Percentiles rank a stretch among this genome's conserved stretches.
phyloP scores from a whole-genome alignment of 2,888 invertebrate genomes.

The Cephus spinipes region DNA sequence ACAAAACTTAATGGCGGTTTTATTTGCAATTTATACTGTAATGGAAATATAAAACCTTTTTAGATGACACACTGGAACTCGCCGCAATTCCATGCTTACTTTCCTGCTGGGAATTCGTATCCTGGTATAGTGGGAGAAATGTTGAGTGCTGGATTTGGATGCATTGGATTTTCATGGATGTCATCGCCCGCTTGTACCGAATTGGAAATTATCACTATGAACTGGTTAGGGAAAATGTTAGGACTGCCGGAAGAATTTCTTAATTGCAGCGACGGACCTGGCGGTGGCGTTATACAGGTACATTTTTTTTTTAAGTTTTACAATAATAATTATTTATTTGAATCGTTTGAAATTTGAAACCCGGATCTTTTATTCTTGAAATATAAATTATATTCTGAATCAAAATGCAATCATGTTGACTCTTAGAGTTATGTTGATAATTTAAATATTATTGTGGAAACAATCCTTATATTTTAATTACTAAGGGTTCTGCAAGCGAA shows the following conservation, averaged over 20 bases:
- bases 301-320: not conserved
- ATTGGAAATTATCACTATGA: constrained; percentile 90
- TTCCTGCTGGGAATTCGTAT: constrained; percentile 86
- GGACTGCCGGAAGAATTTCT: constrained; percentile 86
- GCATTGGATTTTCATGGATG: constrained; percentile 92
- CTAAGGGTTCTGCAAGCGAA: constrained; percentile 90
- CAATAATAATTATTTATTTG: too few relatives aligned
- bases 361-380: constrained; percentile 81
- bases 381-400: constrained; percentile 81
- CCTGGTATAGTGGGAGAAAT: constrained; percentile 88
- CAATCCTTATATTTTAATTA: constrained; percentile 24
- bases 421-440: too few relatives aligned
- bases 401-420: constrained; percentile 70
- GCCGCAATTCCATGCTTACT: constrained; percentile 93
- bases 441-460: too few relatives aligned
- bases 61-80: constrained; percentile 94
- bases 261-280: constrained; percentile 80
- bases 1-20: not conserved
- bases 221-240: constrained; percentile 91
- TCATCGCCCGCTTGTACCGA: constrained; percentile 92
- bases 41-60: too few relatives aligned
- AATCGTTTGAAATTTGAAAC: constrained; percentile 48
- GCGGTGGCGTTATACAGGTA: constrained; percentile 89
- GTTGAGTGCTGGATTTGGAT: constrained; percentile 82
- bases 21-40: too few relatives aligned